A percentile compares a stretch with the other conserved stretches of the same genome.
phyloP scores from a whole-genome alignment of 2,888 invertebrate genomes.

The Acleris sparsana region DNA sequence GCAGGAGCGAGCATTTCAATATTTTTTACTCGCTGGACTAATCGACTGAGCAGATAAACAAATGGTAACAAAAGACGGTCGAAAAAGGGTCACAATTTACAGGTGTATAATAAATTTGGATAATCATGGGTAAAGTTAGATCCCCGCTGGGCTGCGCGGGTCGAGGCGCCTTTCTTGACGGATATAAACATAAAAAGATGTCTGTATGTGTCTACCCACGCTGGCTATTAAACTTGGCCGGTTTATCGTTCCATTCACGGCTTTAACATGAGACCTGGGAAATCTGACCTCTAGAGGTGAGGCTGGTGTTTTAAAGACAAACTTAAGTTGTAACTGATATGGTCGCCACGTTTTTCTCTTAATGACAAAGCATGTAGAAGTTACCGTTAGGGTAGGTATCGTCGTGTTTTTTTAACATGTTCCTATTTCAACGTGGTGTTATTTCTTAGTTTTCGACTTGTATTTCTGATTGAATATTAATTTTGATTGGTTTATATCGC shows the following conservation, averaged over 20 bases:
- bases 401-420: too few relatives aligned
- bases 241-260: conserved; percentile 76
- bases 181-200: conserved; percentile 65
- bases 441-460: too few relatives aligned
- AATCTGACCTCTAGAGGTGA: conserved; percentile 60
- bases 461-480: conserved; percentile 1
- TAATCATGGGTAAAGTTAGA: conserved; percentile 56
- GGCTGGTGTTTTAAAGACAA: conserved; percentile 49
- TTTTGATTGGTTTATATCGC: conserved; percentile 6
- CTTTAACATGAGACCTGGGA: conserved; percentile 64
- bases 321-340: conserved; percentile 12
- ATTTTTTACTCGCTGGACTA: conserved; percentile 14
- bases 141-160: conserved; percentile 68
- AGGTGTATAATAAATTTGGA: conserved; percentile 69
- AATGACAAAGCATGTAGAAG: not conserved
- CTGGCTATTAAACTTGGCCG: conserved; percentile 65
- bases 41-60: conserved; percentile 34
- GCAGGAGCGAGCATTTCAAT: conserved; percentile 24
- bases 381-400: too few relatives aligned
- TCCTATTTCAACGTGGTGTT: too few relatives aligned
- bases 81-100: conserved; percentile 55
- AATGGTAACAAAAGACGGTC: conserved; percentile 40
- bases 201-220: conserved; percentile 64
- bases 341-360: not conserved
- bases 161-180: conserved; percentile 73